Conservation (phyloP, 2,888 invertebrate genomes). For the Pegoplata infirma region DNA sequence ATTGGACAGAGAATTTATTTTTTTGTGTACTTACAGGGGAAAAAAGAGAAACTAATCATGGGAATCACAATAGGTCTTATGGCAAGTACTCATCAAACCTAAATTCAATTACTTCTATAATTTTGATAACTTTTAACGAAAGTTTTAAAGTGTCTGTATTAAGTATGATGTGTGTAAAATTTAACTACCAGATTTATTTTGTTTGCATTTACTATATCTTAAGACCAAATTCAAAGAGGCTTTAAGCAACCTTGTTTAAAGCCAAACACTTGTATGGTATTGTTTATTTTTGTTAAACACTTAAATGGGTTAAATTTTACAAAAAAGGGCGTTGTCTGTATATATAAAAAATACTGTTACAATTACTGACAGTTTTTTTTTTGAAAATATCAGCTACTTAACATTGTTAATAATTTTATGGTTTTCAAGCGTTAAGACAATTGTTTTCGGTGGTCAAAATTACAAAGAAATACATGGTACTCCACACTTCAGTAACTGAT, state of each 20-base stretch:
- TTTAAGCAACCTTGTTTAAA: slow-evolving; percentile 13
- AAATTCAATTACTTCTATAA: too few relatives aligned
- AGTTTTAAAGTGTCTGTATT: too few relatives aligned
- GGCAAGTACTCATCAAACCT: too few relatives aligned
- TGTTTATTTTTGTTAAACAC: not conserved
- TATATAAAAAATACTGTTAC: slow-evolving; percentile 5
- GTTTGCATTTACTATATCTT: not conserved
- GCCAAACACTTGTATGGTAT: too few relatives aligned
- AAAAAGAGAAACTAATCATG: too few relatives aligned
- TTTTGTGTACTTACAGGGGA: too few relatives aligned
- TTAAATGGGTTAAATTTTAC: not conserved
- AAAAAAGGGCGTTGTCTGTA: slow-evolving; percentile 8
- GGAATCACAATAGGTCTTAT: too few relatives aligned
- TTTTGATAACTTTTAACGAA: too few relatives aligned
- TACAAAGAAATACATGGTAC: not conserved
- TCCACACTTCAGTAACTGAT: not conserved
- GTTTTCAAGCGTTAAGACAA: slow-evolving; percentile 35
- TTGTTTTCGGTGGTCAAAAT: slow-evolving; percentile 2
- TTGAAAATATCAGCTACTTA: slow-evolving; percentile 14
- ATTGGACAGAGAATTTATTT: too few relatives aligned
- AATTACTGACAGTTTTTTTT: not conserved
- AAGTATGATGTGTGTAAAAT: too few relatives aligned
- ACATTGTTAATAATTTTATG: slow-evolving; percentile 23
- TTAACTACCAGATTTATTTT: not conserved
- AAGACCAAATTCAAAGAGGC: not conserved